These are phyloP conservation scores for Sapayoa aenigma DNA, from an alignment of 2,113 vertebrate species.

Conservation along the genomic window DNA sequence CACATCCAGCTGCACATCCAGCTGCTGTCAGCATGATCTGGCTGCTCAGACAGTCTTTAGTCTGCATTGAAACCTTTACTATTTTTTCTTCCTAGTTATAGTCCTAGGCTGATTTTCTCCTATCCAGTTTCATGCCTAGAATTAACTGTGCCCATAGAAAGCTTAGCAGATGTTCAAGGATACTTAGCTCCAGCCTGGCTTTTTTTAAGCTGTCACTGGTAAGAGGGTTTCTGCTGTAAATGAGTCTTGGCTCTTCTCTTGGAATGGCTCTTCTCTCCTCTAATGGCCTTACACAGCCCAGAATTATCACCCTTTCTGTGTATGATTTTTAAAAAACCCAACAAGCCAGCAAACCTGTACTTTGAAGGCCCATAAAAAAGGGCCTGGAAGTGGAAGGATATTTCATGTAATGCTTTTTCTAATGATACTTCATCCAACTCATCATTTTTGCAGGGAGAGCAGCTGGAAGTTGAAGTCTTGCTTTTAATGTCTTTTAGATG, in stretches of 20 bases:
- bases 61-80: neutral
- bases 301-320: neutral
- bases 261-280: neutral
- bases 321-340: neutral
- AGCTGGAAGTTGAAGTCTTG: neutral
- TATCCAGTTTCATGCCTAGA: slow-evolving; percentile 4
- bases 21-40: neutral
- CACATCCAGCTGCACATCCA: neutral
- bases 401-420: neutral
- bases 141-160: neutral
- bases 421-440: neutral
- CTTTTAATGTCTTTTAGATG: neutral
- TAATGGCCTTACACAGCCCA: neutral
- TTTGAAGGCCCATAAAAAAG: neutral
- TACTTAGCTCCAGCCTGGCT: neutral
- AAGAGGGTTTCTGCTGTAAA: neutral
- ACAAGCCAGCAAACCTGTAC: neutral
- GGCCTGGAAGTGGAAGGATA: neutral
- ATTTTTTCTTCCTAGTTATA: neutral
- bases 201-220: neutral
- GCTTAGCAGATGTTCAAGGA: slow-evolving; percentile 31
- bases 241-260: neutral
- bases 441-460: neutral
- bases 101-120: neutral
- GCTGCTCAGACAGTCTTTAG: neutral